Evolutionary conservation across 2,113 vertebrate species (phyloP), one percentile per base, ranked within the genome.

Genomic region (Hystrix cristata): DNA sequence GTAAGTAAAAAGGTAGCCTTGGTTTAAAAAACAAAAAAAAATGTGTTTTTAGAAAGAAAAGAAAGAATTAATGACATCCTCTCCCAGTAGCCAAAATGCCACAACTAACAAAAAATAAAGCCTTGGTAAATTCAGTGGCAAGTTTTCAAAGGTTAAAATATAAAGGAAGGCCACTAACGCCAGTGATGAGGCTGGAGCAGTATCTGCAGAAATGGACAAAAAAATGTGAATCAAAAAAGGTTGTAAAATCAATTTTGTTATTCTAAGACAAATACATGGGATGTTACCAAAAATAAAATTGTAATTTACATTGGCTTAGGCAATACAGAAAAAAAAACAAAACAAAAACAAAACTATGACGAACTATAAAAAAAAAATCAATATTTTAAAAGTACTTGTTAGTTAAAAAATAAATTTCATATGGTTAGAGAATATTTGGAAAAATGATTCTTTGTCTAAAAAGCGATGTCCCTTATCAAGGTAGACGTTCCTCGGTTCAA

Each of bases 221-320:
- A 90, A 80, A 90, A 34, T 21, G 9, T 94, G 51, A 84, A 91
- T 55, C 23, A 43, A 95, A 72, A 29, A 80, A 93, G 79, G 55
- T 55, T 95, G 48, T 21, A 82, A 96, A 85, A 55, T 89, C 87
- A 83, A 86, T 88, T 72, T 82, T 25, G 27, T 74, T 65, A 82
- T 76, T 88, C 67, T 87, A 79, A 79, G 38, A 82, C 79, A 90
- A 91, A 87, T 21, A 76, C 21, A 85, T 14, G 7, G 11, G 71
- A 86, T 38, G 43, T 53, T 65, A 95, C 4, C n/a, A 76, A 96
- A 94, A 81, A 64, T 76, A 87, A 87, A 87, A 65, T 34, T 93
- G n/a, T 60, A 80, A 15, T 71, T 94, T 81, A 91, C 88, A 91
- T 55, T 64, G n/a, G 31, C 48, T 82, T 88, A 89, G 11, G 46